Base-by-base conservation (phyloP, 2,888 invertebrate genomes). In the Microctonus brassicae region DNA sequence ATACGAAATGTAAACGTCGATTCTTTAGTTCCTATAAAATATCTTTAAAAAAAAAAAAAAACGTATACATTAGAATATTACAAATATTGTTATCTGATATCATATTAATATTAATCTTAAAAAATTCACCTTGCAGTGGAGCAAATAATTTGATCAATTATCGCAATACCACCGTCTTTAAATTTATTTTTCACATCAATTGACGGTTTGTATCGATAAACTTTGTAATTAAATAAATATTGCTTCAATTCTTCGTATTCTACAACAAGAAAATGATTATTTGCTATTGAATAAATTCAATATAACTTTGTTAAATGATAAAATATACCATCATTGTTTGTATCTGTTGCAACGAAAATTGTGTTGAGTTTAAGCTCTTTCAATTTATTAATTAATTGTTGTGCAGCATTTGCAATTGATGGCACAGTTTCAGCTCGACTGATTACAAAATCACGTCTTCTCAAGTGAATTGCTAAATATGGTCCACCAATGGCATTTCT, bases 1-100 rank as follows among this genome's bases (percentile, higher is more conserved):
- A 99, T 99, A 70, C 99, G 91, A 86, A 95, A 98, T 0, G 98
- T 94, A 88, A 98, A 99, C 0, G 99, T 99, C 73, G 99, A 99
- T 80, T 97, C 97, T 84, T 94, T 92, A 0, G 97, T 97, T 10
- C 99, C 99, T 47, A 97, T 91, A 83, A 98, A 98, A 84, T 92
- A 93, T 77, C 91, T 91, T 83, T 73, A 83, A 83, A 69, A 65
- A 68, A 72, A 52, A 57, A 7, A 66, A 52, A n/a, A 0, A 20
- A 47, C n/a, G 4, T 26, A 52, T 20, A 52, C 6, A 24, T 36
- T 20, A 17, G 24, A 39, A 20, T 22, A 6, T 24, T 55, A 42
- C 10, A 33, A 47, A 34, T 39, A 26, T 26, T 68, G 60, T 36
- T 63, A 20, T 10, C 33, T 24, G 11, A 63, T 57, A n/a, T 36